phyloP scores from a whole-genome alignment of 2,113 vertebrate species.

The Gracilinanus agilis region DNA sequence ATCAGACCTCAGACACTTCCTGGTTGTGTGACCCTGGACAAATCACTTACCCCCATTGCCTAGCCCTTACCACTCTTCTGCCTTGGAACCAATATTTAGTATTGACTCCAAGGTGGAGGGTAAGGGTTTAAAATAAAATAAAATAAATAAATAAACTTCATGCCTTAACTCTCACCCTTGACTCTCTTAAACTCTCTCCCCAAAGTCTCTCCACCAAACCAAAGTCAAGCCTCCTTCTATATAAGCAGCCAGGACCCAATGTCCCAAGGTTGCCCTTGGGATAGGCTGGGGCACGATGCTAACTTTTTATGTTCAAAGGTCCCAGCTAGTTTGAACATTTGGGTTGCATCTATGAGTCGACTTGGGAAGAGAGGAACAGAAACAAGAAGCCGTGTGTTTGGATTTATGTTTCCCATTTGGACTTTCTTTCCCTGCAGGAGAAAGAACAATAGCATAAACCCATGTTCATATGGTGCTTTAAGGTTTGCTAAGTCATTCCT shows the following conservation, averaged over 20 bases:
- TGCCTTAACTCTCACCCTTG: background rate
- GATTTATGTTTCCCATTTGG: background rate
- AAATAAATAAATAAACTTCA: background rate
- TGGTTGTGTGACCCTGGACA: no score
- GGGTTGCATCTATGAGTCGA: background rate
- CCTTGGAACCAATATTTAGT: background rate
- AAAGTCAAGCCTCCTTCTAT: background rate
- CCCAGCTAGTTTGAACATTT: background rate
- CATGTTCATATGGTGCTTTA: background rate
- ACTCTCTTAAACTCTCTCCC: background rate
- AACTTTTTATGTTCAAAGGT: background rate
- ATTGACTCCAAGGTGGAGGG: no score
- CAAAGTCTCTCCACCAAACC: background rate
- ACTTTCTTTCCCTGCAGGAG: background rate
- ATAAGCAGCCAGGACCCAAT: background rate
- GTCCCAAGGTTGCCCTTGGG: background rate
- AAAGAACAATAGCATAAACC: background rate
- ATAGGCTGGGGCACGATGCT: no score
- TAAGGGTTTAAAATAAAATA: no score
- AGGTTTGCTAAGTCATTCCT: background rate
- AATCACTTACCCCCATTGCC: background rate
- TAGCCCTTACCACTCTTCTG: background rate
- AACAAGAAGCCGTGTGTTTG: accelerated
- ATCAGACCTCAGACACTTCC: no score
- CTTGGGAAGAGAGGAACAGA: accelerated